phyloP scores from a whole-genome alignment of 2,888 invertebrate species.

The Clepsis dumicolana region DNA sequence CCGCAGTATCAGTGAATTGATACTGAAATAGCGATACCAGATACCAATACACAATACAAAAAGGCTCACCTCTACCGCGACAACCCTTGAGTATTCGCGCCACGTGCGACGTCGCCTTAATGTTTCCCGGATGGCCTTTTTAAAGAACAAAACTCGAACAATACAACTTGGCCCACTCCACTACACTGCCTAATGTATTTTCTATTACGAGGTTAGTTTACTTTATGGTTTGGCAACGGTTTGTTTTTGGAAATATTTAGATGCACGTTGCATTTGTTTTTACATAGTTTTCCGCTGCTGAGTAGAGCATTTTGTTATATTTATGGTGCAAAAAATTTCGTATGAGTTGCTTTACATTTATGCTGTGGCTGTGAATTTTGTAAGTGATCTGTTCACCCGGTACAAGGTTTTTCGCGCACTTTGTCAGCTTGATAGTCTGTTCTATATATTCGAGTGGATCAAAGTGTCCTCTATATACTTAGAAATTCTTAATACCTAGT shows the following conservation, averaged over 20 bases:
- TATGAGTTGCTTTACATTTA: too few species aligned
- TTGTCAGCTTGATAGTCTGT: too few species aligned
- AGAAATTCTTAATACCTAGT: too few species aligned
- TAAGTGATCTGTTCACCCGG: too few species aligned
- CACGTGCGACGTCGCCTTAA: constrained; percentile 66
- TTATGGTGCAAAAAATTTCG: too few species aligned
- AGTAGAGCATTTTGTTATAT: not conserved
- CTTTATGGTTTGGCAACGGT: constrained; percentile 28
- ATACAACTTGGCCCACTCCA: constrained; percentile 40
- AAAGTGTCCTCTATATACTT: too few species aligned
- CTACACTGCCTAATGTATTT: constrained; percentile 41
- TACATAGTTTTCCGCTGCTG: not conserved
- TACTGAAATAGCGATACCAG: not conserved
- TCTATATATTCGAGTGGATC: too few species aligned
- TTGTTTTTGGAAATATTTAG: constrained; percentile 12
- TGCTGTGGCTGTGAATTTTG: too few species aligned
- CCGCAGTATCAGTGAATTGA: not conserved
- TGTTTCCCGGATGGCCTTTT: constrained; percentile 62
- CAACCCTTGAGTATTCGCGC: constrained; percentile 54
- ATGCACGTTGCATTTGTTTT: constrained; percentile 2
- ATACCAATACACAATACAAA: not conserved
- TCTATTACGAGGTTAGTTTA: constrained; percentile 43
- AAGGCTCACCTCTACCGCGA: constrained; percentile 31
- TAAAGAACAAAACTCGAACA: constrained; percentile 66
- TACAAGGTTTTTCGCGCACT: too few species aligned